Evolutionary conservation across 2,797 vertebrate genomes (phyloP).

Genomic region (Phalanger gymnotis): DNA sequence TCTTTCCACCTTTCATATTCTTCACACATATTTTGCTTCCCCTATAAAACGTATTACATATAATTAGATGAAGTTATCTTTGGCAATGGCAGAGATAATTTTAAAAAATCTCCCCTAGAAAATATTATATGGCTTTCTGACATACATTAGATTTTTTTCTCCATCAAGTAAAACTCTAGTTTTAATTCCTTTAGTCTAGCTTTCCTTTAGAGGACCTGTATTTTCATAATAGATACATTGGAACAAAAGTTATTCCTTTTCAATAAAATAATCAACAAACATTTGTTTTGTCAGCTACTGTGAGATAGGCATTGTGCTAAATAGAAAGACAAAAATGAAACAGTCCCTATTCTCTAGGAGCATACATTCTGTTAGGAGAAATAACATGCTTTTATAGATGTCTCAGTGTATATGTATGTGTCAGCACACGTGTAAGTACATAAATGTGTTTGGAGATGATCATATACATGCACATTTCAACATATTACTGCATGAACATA

Average conservation of each 20-base stretch:
- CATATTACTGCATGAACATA: neutral
- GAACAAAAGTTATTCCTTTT: neutral
- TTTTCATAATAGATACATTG: neutral
- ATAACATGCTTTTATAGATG: neutral
- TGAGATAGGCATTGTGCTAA: neutral
- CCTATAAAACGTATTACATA: neutral
- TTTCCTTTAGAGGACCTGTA: neutral
- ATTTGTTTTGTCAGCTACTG: neutral
- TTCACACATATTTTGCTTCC: neutral
- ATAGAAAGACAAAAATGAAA: neutral
- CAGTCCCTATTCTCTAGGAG: neutral
- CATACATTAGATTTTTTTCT: neutral
- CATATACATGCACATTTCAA: neutral
- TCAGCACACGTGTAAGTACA: no score
- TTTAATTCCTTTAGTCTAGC: neutral
- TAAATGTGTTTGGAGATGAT: no score
- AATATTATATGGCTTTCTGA: neutral
- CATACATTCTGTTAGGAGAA: neutral
- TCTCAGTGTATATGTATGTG: neutral
- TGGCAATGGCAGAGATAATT: neutral
- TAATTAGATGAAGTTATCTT: neutral
- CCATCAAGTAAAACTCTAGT: neutral
- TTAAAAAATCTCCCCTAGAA: neutral
- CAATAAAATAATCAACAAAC: neutral
- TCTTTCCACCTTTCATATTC: neutral